Evolutionary conservation across 2,113 vertebrate genomes (phyloP), one percentile per base, ranked within the genome.

Genomic region (Gobio gobio): DNA sequence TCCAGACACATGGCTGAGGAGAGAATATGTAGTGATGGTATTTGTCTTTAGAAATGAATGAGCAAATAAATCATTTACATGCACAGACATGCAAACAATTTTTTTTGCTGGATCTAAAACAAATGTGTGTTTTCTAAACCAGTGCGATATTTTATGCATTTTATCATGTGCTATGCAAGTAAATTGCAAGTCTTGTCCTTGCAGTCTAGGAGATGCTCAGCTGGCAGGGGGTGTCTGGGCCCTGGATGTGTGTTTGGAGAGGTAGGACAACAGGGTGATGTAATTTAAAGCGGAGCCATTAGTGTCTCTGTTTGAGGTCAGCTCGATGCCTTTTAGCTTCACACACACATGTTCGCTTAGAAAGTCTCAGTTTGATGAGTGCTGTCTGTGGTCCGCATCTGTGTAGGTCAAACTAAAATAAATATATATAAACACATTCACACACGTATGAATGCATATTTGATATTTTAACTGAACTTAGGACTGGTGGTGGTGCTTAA

Each of bases 301-400:
- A 63, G 43, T n/a, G 18, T 78, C 51, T 83, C 58, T 54, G 49
- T 45, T 79, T 87, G 80, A 87, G 83, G 58, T 86, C 83, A 80
- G 75, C 68, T 68, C 78, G 70, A 86, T 86, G 22, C 70, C 24
- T 79, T 33, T 83, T 33, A 82, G 24, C 22, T 75, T 54, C 33
- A 20, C 24, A 56, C 64, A 40, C 63, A 64, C 74, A 54, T 26
- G 45, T 54, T 73, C 56, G 29, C 40, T 74, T 59, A 16, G 40
- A 40, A 49, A 8, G 10, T 13, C 77, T 80, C 43, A 58, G 29
- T 84, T 83, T 85, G 45, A 61, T 78, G 83, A 77, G 40, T 45
- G 68, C 43, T 61, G 43, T 82, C 66, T 63, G 26, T 81, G 45
- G 54, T 75, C 78, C 51, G 54, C 58, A 63, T 64, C 58, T 75